Conservation (phyloP, 2,113 vertebrate species). For the Platysternon megacephalum region DNA sequence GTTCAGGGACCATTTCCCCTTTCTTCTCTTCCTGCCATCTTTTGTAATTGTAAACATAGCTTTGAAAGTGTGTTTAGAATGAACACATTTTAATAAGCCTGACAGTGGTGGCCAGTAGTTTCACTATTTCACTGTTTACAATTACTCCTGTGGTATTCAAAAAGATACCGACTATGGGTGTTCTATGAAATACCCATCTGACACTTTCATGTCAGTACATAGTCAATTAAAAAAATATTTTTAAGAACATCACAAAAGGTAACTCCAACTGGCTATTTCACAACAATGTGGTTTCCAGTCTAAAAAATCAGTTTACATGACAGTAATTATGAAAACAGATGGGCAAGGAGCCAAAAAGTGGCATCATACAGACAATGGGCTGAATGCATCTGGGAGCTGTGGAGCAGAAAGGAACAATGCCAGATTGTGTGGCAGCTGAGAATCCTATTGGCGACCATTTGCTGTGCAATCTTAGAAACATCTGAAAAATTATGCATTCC, state of each 20-base stretch:
- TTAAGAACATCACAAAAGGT: neutral
- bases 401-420: slow-evolving; percentile 69
- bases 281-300: slow-evolving; percentile 40
- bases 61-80: neutral
- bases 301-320: slow-evolving; percentile 69
- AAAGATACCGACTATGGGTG: neutral
- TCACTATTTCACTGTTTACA: neutral
- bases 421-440: slow-evolving; percentile 76
- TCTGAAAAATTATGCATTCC: slow-evolving; percentile 43
- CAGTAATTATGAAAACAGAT: slow-evolving; percentile 76
- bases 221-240: neutral
- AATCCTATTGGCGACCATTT: slow-evolving; percentile 58
- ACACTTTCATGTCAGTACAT: neutral
- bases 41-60: neutral
- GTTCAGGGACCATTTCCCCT: neutral
- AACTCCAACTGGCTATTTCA: neutral
- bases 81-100: neutral
- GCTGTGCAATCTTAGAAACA: slow-evolving; percentile 41
- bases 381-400: slow-evolving; percentile 53
- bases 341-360: slow-evolving; percentile 67
- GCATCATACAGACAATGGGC: slow-evolving; percentile 53
- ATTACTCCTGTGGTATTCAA: neutral
- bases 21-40: neutral
- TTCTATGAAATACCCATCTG: neutral
- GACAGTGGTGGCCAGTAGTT: neutral